A percentile compares a stretch with the other conserved stretches of the same genome.
Conservation (phyloP, 2,888 invertebrate genomes). For the Bombylius major region DNA sequence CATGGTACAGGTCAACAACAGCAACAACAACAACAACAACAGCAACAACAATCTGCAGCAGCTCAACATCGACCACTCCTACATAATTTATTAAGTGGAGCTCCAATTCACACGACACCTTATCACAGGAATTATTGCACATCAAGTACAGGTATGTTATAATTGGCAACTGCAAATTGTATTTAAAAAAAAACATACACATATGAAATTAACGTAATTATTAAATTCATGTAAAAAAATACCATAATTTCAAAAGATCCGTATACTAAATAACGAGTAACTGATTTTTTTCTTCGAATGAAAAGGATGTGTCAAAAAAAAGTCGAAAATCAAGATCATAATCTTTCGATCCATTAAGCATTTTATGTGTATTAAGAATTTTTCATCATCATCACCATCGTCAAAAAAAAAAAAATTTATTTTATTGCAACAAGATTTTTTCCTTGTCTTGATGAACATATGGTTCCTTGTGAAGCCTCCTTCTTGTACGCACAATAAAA, state of each 20-base stretch:
- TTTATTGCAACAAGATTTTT: too few species aligned
- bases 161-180: background rate
- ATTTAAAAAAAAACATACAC: background rate
- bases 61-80: slow-evolving; percentile 32
- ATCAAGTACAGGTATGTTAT: slow-evolving; percentile 35
- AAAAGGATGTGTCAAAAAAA: background rate
- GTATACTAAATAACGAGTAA: background rate
- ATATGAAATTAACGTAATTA: background rate
- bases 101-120: slow-evolving; percentile 33
- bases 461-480: too few species aligned
- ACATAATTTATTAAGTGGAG: slow-evolving; percentile 36
- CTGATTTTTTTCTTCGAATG: too few species aligned
- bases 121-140: slow-evolving; percentile 37
- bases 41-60: slow-evolving; percentile 30
- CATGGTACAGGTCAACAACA: slow-evolving; percentile 2
- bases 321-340: background rate
- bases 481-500: too few species aligned
- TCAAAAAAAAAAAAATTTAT: too few species aligned
- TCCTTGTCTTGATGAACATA: too few species aligned
- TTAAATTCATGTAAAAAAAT: too few species aligned
- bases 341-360: background rate
- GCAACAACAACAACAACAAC: slow-evolving; percentile 19
- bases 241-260: background rate
- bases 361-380: too few species aligned
- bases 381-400: too few species aligned